Conservation (phyloP, 2,888 invertebrate species). For the Lasioglossum lativentre region DNA sequence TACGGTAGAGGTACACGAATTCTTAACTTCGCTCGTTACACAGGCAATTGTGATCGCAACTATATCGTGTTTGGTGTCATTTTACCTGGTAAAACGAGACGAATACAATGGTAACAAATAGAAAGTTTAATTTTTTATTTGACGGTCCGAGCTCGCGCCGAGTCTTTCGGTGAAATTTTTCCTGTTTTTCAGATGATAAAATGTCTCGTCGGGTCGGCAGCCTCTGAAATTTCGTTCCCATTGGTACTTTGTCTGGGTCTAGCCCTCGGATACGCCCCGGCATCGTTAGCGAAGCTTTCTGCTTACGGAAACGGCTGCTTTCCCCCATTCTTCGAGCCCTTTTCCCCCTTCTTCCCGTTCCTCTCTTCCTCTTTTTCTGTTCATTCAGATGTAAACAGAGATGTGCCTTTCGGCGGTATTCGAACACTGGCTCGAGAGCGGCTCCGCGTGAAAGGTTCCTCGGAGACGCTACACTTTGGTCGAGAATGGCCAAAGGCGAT, state of each 20-base stretch:
- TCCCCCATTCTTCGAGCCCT: background rate
- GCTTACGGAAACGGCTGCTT: background rate
- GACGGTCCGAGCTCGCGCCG: too few relatives aligned
- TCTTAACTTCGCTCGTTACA: too few relatives aligned
- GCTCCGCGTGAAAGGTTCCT: background rate
- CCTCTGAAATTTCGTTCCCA: background rate
- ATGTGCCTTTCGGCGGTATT: slow-evolving; percentile 21
- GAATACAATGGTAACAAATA: too few relatives aligned
- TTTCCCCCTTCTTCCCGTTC: background rate
- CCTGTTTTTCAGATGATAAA: background rate
- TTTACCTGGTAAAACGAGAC: too few relatives aligned
- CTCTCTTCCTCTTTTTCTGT: background rate
- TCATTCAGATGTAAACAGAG: slow-evolving; percentile 42
- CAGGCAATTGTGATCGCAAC: too few relatives aligned
- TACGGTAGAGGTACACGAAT: too few relatives aligned
- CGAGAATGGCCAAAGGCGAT: slow-evolving; percentile 18
- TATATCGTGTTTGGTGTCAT: too few relatives aligned
- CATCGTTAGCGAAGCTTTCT: slow-evolving; percentile 41
- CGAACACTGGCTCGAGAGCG: background rate
- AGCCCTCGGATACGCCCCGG: background rate
- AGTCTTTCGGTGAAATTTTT: background rate
- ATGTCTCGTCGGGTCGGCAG: background rate
- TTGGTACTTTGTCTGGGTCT: background rate
- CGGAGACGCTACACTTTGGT: background rate
- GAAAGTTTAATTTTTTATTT: background rate